Conservation (phyloP, 53 echinoderm and acorn worm genomes). For the Luidia sarsii region DNA sequence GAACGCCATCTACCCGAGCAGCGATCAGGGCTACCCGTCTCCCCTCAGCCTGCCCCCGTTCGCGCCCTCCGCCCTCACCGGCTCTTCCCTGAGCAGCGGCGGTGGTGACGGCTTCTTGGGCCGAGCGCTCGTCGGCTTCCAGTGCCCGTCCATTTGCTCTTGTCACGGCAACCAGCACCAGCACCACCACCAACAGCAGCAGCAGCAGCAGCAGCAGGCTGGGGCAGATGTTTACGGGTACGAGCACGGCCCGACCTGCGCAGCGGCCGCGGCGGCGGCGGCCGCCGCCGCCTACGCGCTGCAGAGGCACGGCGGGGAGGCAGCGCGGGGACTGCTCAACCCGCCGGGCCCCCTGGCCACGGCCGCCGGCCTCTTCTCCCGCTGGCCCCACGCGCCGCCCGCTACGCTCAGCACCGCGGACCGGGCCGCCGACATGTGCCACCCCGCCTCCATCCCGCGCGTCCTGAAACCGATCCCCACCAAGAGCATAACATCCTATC, state of each 20-base stretch:
- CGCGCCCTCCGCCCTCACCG: neutral
- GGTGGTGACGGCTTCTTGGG: slow-evolving; percentile 21
- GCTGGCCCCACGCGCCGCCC: slow-evolving; percentile 55
- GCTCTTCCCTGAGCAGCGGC: slow-evolving; percentile 7
- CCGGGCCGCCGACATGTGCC: slow-evolving; percentile 35
- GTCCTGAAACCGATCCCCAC: slow-evolving; percentile 88
- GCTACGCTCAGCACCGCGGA: slow-evolving; percentile 23
- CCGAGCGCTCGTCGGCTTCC: slow-evolving; percentile 30
- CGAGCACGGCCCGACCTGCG: slow-evolving; percentile 19
- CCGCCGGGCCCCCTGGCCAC: slow-evolving; percentile 41
- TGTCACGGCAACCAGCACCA: slow-evolving; percentile 39
- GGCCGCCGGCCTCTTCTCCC: slow-evolving; percentile 46
- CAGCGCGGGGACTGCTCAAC: slow-evolving; percentile 10
- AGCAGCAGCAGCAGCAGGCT: no score
- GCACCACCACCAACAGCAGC: no score
- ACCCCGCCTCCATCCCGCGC: slow-evolving; percentile 46
- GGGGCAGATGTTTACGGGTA: slow-evolving; percentile 26
- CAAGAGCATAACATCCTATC: slow-evolving; percentile 77
- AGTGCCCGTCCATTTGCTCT: slow-evolving; percentile 42
- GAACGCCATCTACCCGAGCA: slow-evolving; percentile 46
- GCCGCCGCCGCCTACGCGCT: slow-evolving; percentile 46
- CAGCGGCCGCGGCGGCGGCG: slow-evolving; percentile 48
- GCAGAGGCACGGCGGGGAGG: slow-evolving; percentile 28
- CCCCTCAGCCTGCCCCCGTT: slow-evolving; percentile 22
- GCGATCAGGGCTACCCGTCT: slow-evolving; percentile 13